Evolutionary conservation across 2,797 vertebrate species (phyloP), one percentile per base, ranked within the genome.

Genomic region (Molossus molossus): DNA sequence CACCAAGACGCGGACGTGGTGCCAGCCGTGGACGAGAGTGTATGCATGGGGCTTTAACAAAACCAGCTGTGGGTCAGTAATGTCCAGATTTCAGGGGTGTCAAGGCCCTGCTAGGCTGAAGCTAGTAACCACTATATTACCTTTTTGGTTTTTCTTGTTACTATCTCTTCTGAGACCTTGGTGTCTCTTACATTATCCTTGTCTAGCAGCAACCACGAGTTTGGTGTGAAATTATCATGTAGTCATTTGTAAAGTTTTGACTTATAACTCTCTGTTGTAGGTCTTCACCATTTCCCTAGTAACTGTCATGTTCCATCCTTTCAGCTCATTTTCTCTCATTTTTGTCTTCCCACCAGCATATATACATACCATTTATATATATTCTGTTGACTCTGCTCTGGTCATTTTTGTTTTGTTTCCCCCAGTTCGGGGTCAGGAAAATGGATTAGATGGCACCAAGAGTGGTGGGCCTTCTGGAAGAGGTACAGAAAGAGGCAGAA

Each of bases 11-110:
- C 97, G 99, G 99, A 29, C 99, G 99, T 65, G 99, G 99, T 33
- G 98, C 99, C 97, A 99, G 99, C 98, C 99, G 99, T 95, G 99
- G 99, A 67, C 98, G 99, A 98, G 99, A 99, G 98, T 99, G 99
- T 99, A 98, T 97, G 99, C 90, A 97, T 87, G 96, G 97, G 97
- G 96, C 89, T 97, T 97, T 98, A 95, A 95, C 94, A 97, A 98
- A 97, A 96, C 91, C 92, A 86, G 70, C 94, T 95, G 95, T 97
- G 97, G 97, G 95, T 98, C 94, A 95, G 88, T 97, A 90, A 97
- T 96, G 83, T 95, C 89, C 89, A 84, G 94, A 79, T 50, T 95
- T 55, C 27, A 84, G 94, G 96, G 72, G 77, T 90, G 48, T 88
- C 48, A 88, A 81, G 81, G 50, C 45, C 33, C 45, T 96, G 62